Evolutionary conservation across 37 sponge, comb jelly and placozoan species (phyloP).

Genomic region (Oscarella lobularis): DNA sequence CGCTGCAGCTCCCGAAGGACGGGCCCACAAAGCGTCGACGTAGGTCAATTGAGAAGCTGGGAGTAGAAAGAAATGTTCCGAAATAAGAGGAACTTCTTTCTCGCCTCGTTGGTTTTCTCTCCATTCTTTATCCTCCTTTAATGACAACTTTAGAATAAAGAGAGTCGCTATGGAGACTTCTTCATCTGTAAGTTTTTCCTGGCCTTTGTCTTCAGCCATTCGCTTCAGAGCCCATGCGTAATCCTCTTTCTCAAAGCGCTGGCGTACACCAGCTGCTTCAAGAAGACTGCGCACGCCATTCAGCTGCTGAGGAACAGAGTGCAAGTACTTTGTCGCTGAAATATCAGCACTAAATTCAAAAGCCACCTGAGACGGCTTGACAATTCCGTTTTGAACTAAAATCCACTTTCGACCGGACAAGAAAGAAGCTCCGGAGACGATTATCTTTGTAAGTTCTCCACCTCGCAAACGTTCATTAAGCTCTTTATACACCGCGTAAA

Average conservation of each 20-base stretch:
- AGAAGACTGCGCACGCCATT: not conserved
- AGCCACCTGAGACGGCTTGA: not conserved
- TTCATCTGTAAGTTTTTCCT: not conserved
- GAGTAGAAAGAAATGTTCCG: not conserved
- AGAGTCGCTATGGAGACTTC: not conserved
- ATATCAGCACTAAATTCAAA: not conserved
- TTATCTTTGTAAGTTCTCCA: no score
- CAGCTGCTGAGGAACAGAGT: not conserved
- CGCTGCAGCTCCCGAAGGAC: not conserved
- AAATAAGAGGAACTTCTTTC: constrained; percentile 4
- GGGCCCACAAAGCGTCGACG: constrained; percentile 18
- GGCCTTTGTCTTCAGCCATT: not conserved
- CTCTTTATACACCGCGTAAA: no score
- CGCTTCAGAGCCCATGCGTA: not conserved
- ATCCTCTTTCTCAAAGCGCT: not conserved
- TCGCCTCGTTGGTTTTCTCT: not conserved
- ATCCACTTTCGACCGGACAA: no score
- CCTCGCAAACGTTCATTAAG: no score
- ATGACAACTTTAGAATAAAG: not conserved
- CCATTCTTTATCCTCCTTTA: no score
- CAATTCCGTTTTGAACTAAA: not conserved
- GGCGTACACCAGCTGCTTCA: not conserved
- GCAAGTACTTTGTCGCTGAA: not conserved
- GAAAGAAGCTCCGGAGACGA: no score
- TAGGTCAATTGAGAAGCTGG: not conserved